Percentiles rank a stretch among this genome's conserved stretches.
Conservation (phyloP, 2,797 vertebrate genomes). For the Anniella stebbinsi region DNA sequence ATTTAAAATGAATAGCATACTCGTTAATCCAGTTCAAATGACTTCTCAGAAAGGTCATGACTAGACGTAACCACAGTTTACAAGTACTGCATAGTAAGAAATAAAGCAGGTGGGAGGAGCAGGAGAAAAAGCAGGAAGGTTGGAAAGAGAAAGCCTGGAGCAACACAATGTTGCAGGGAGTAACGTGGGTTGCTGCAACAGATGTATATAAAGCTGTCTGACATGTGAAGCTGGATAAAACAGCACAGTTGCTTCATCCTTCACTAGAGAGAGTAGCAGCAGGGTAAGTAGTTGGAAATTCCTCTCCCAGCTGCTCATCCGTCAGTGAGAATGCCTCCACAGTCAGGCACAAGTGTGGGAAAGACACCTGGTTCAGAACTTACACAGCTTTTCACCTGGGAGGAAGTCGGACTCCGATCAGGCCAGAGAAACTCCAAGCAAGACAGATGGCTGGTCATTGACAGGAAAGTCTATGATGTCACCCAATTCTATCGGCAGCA, state of each 20-base stretch:
- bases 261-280: not conserved
- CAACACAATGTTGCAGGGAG: not conserved
- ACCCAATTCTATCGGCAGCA: slow-evolving; percentile 40
- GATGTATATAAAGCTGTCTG: slow-evolving; percentile 5
- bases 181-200: not conserved
- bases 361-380: not conserved
- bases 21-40: not conserved
- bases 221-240: not conserved
- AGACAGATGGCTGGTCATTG: slow-evolving; percentile 47
- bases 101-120: not conserved
- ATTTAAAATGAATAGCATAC: not conserved
- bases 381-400: slow-evolving; percentile 35
- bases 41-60: no score
- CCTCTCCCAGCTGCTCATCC: not conserved
- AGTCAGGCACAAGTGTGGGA: not conserved
- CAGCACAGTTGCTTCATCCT: not conserved
- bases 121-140: not conserved
- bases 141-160: slow-evolving; percentile 2
- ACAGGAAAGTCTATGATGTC: slow-evolving; percentile 50
- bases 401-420: slow-evolving; percentile 7
- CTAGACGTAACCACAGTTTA: not conserved
- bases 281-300: not conserved
- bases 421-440: slow-evolving; percentile 63
- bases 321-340: slow-evolving; percentile 24
- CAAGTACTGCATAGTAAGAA: not conserved